These are phyloP conservation scores for Epinephelus malabaricus DNA, from an alignment of 2,797 vertebrate genomes.

Conservation along the genomic window DNA sequence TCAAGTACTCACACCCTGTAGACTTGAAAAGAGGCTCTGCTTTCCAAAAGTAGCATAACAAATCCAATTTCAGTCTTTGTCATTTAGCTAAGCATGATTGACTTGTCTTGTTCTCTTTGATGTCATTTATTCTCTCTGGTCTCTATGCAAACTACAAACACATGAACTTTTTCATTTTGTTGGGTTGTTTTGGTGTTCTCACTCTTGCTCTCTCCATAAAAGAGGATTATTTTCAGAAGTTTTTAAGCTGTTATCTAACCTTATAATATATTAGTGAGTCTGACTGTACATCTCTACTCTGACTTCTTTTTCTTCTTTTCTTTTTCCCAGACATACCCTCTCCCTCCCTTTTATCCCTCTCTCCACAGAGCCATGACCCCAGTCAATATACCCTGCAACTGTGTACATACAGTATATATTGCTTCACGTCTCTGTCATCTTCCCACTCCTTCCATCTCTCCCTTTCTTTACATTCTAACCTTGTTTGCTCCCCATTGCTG, in stretches of 20 bases:
- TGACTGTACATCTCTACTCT: background rate
- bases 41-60: conserved; percentile 32
- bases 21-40: conserved; percentile 35
- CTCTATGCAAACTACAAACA: conserved; percentile 6
- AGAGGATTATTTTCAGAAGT: conserved; percentile 1
- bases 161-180: background rate
- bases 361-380: background rate
- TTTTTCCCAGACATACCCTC: background rate
- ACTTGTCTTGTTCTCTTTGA: conserved; percentile 33
- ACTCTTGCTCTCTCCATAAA: background rate
- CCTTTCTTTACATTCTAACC: background rate
- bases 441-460: background rate
- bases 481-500: background rate
- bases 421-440: background rate
- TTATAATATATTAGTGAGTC: background rate
- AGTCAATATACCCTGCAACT: background rate
- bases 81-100: conserved; percentile 47
- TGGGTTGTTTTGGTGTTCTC: background rate
- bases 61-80: conserved; percentile 56
- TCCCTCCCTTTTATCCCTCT: background rate
- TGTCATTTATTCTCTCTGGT: conserved; percentile 7
- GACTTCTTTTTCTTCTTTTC: background rate
- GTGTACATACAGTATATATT: background rate
- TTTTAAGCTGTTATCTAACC: background rate
- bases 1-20: background rate